Conservation (phyloP, 2,113 vertebrate genomes). For the Anolis sagrei region DNA sequence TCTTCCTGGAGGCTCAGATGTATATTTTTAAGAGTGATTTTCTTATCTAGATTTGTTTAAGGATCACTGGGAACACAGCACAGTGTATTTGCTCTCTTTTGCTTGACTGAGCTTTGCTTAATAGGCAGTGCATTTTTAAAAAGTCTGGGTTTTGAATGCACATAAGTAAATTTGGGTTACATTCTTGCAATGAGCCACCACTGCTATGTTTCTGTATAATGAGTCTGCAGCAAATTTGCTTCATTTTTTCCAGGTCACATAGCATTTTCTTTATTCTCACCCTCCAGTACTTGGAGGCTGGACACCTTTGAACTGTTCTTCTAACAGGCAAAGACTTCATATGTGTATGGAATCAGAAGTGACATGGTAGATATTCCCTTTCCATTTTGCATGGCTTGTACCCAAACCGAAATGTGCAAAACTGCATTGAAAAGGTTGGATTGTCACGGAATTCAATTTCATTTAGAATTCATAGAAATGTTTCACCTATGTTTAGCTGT, state of each 20-base stretch:
- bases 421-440: background rate
- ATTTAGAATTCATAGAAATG: background rate
- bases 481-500: background rate
- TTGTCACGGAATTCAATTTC: background rate
- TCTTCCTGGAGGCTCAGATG: constrained; percentile 55
- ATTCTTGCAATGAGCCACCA: background rate
- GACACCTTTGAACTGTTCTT: background rate
- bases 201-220: background rate
- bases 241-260: background rate
- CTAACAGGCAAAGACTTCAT: background rate
- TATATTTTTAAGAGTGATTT: constrained; percentile 49
- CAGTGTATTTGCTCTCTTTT: background rate
- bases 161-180: constrained; percentile 25
- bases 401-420: background rate
- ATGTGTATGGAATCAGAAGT: background rate
- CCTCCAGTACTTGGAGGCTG: background rate
- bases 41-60: constrained; percentile 33
- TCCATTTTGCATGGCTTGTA: background rate
- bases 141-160: constrained; percentile 15
- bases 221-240: background rate
- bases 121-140: background rate
- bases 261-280: background rate
- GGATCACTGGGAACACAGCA: constrained; percentile 27
- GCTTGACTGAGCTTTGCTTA: constrained; percentile 34
- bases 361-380: background rate